phyloP scores from a whole-genome alignment of 2,113 vertebrate genomes.

The Oreochromis tanganicae region DNA sequence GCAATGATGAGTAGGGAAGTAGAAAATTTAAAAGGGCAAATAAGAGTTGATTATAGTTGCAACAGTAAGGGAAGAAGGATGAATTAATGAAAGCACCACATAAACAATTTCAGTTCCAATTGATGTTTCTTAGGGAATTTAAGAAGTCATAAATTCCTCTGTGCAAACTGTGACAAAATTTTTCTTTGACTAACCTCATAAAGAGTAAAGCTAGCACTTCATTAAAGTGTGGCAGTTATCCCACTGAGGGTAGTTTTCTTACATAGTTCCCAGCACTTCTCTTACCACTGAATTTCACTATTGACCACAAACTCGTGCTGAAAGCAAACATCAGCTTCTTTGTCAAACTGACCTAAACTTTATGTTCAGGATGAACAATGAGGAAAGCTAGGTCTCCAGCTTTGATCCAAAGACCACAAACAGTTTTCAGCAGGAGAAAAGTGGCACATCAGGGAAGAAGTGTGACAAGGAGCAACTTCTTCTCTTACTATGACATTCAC shows the following conservation, averaged over 20 bases:
- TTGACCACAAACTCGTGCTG: background rate
- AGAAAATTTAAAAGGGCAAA: background rate
- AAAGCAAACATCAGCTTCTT: background rate
- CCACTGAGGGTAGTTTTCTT: background rate
- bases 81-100: background rate
- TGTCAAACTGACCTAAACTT: background rate
- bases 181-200: background rate
- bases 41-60: background rate
- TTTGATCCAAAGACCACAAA: background rate
- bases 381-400: background rate
- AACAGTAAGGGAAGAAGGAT: background rate
- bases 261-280: background rate
- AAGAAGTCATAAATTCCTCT: background rate
- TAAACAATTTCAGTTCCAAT: background rate
- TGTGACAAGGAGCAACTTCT: background rate
- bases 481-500: background rate
- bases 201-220: background rate
- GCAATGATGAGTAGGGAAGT: background rate
- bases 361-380: background rate
- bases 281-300: background rate
- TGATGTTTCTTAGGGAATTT: background rate
- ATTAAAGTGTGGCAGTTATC: background rate
- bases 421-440: background rate
- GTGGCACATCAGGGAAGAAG: background rate
- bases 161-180: background rate